Conservation (phyloP, 92 coral and sea anemone genomes). For the Zoanthus gigantus region DNA sequence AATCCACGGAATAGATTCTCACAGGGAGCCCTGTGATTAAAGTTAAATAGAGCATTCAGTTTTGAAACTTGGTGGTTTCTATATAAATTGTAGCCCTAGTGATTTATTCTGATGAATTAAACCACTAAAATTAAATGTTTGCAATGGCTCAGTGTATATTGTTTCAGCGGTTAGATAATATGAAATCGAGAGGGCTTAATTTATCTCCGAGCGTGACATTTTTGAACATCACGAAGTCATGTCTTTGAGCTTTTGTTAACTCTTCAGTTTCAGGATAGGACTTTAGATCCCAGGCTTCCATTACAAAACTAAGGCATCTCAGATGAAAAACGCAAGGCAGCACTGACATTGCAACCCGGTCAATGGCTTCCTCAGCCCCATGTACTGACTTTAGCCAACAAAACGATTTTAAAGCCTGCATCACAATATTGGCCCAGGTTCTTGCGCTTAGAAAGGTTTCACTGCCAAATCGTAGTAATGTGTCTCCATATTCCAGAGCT, state of each 20-base stretch:
- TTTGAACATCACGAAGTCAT: not conserved
- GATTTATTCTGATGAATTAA: too few species aligned
- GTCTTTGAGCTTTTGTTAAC: not conserved
- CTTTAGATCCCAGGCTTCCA: constrained; percentile 20
- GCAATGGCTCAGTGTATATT: too few species aligned
- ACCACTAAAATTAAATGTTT: too few species aligned
- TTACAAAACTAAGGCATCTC: constrained; percentile 1
- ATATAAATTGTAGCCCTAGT: too few species aligned
- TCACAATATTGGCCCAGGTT: constrained; percentile 22
- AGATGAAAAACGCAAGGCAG: constrained; percentile 22
- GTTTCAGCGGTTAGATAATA: too few species aligned
- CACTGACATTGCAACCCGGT: not conserved
- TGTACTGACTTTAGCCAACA: not conserved
- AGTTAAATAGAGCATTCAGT: too few species aligned
- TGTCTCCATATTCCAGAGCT: not conserved
- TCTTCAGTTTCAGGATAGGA: constrained; percentile 12
- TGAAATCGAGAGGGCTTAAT: too few species aligned
- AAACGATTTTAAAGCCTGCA: constrained; percentile 24
- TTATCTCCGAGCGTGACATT: not conserved
- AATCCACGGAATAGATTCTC: too few species aligned
- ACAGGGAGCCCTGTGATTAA: too few species aligned
- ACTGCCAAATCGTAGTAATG: not conserved
- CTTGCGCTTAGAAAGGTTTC: constrained; percentile 27
- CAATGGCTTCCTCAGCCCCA: not conserved
- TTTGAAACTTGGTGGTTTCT: too few species aligned